Base-by-base conservation (phyloP, 2,888 invertebrate species). In the Theretra japonica region DNA sequence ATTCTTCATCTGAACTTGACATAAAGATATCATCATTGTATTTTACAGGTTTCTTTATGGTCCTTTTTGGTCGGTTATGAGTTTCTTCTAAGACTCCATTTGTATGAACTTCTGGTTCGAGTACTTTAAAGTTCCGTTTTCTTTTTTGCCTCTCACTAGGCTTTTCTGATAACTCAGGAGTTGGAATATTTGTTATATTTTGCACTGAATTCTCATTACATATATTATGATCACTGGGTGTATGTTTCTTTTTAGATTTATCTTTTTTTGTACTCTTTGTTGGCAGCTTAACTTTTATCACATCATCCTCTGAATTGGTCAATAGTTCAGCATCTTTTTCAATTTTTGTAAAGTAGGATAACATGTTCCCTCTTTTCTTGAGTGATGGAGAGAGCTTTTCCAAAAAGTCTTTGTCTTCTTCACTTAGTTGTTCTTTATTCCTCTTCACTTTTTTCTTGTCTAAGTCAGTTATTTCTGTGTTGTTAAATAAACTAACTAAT, bases 311-410 rank as follows among this genome's bases (percentile, higher is more conserved):
- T 73, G 87, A 85, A 75, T 75, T 74, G 75, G 82, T 79, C 69
- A 76, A 59, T 25, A 53, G 62, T 23, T 85, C 85, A 50, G 78
- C 30, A 2, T 90, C 87, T 78, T 91, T 94, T 70, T 91, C 87
- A 70, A 95, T 76, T 86, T 95, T 95, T 74, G 93, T 90, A 82
- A 96, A 96, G 82, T 96, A 96, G 73, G 95, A 94, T 25, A 96
- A 85, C 86, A 96, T 91, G 78, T 95, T 96, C 82, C 96, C 96
- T 48, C 95, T 94, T 79, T 95, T 96, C 80, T 92, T 95, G 1
- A 95, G 86, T 25, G 96, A 95, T 69, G 96, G 95, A 0, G 95
- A 94, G 23, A 96, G 82, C 77, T 95, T 95, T 3, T 91, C 85
- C 2, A 95, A 78, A 80, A 96, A 95, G 58, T 95, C 95, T 65